Base-by-base conservation (phyloP, 2,113 vertebrate species). In the Gasterosteus nipponicus region DNA sequence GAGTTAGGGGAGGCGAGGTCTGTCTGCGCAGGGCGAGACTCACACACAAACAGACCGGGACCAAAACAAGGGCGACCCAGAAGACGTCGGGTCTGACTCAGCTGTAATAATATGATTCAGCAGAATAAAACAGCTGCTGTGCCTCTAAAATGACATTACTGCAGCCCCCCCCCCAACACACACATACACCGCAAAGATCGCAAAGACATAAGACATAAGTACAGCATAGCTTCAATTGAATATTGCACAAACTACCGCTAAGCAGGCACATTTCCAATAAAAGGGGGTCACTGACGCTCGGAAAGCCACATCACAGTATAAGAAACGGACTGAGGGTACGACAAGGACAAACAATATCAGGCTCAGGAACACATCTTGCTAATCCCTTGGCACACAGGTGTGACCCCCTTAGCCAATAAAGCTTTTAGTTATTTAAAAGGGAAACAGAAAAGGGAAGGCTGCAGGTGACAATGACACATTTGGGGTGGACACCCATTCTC, bases 401-500 rank as follows among this genome's bases (percentile, higher is more conserved):
- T 72, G 86, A 87, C 81, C 86, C 67, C 77, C 86, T 71, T 64
- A 81, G 87, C 86, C 88, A 89, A 87, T 87, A 90, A 89, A 89
- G 80, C 73, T 80, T 79, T 58, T 19, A 82, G 67, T 59, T 87
- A 83, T 85, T 87, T 82, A 77, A 39, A 87, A 73, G 70, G 59
- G 39, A 85, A 87, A 84, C 61, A 60, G 64, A 73, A n/a, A 61
- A 67, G 42, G 29, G 53, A 72, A 69, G 9, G 75, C 73, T 58
- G 65, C 53, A 65, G 29, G 78, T 83, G 86, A 75, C 77, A 59
- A 46, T 80, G 84, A 89, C 77, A 31, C 51, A 91, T 86, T 78
- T 51, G 58, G 67, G 18, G 26, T 33, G 64, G 49, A 70, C 59
- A 66, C 59, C 65, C 60, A 66, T 73, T 6, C 35, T 29, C 18